Percentiles rank a stretch among this genome's conserved stretches.
Conservation (phyloP, 2,113 vertebrate genomes). For the Hydrolagus affinis region DNA sequence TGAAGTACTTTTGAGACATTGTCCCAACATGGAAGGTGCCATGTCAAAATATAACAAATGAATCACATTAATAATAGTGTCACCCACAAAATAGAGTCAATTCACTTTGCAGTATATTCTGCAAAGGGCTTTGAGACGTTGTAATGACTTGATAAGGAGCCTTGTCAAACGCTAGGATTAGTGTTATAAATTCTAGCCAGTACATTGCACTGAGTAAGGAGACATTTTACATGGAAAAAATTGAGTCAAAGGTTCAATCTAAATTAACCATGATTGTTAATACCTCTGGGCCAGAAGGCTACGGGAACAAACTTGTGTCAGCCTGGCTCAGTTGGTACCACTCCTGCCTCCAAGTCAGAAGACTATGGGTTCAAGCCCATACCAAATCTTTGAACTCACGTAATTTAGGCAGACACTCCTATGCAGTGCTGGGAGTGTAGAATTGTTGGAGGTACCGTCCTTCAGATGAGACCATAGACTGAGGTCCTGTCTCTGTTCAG, state of each 20-base stretch:
- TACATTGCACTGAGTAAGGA: neutral
- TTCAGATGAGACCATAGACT: neutral
- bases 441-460: neutral
- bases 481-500: neutral
- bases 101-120: too few relatives aligned
- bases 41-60: too few relatives aligned
- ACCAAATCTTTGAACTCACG: neutral
- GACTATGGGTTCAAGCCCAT: neutral
- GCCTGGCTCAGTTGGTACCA: neutral
- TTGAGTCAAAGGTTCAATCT: neutral
- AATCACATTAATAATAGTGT: too few relatives aligned
- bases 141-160: too few relatives aligned
- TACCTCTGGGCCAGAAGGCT: neutral
- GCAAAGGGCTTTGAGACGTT: too few relatives aligned
- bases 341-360: neutral
- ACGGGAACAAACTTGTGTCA: neutral
- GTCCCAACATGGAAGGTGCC: too few relatives aligned
- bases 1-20: too few relatives aligned
- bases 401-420: neutral
- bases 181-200: neutral
- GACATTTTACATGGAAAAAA: neutral
- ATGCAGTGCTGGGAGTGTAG: neutral
- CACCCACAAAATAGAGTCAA: too few relatives aligned
- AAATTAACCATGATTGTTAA: neutral
- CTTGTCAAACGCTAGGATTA: too few relatives aligned